Base-by-base conservation (phyloP, 2,113 vertebrate genomes). In the Trinectes maculatus region DNA sequence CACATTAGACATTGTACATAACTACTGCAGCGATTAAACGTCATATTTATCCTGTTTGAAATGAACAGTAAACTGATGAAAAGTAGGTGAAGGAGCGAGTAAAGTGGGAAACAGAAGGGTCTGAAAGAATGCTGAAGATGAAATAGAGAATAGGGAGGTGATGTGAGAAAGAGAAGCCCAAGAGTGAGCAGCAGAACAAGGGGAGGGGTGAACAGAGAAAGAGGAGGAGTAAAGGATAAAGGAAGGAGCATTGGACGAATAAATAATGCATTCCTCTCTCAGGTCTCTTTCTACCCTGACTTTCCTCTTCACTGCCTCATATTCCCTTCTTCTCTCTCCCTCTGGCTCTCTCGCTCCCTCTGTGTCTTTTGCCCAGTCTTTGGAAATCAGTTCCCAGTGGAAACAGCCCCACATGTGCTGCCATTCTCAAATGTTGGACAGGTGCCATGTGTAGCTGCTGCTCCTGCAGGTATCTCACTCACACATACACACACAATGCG, bases 211-310 rank as follows among this genome's bases (percentile, higher is more conserved):
- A 64, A 53, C 29, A 60, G 58, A 72, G 46, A 47, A 62, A 44
- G 58, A 71, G 39, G 56, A 71, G 59, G 59, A 93, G 91, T 91
- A 91, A 92, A 79, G 55, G 92, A 91, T 91, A 69, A 61, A 62
- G 52, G 57, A 56, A 34, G 47, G 56, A 28, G 37, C 26, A n/a
- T 40, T 39, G 29, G 71, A 79, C 79, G 64, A 42, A 83, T 88
- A 80, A 80, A 88, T 91, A 84, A 90, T 91, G 63, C 72, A 89
- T 80, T 28, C 10, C 55, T 49, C 67, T 77, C 48, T 73, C 68
- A 19, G 62, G 76, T 81, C 76, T 52, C 54, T 40, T 26, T 68
- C 53, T 76, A 61, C 37, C 46, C 53, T 21, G 48, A 59, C 65
- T 42, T 73, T 52, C 31, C 56, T 61, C 49, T 74, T 73, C 29